phyloP scores from a whole-genome alignment of 2,113 vertebrate genomes.

The Gallinago undulata region DNA sequence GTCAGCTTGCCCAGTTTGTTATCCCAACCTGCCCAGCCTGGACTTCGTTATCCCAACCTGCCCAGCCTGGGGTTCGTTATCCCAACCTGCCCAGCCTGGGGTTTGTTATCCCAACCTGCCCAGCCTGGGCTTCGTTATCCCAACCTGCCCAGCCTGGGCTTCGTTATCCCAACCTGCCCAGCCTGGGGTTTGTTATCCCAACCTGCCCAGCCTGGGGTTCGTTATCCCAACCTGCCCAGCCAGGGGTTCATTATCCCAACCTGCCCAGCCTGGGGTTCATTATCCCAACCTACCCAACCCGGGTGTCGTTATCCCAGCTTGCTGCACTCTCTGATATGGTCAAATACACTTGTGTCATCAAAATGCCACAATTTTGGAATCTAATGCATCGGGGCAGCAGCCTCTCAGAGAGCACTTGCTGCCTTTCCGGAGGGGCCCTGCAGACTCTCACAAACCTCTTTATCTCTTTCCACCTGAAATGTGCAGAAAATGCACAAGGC shows the following conservation, averaged over 20 bases:
- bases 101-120: fast-evolving
- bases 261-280: fast-evolving
- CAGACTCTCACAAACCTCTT: not conserved
- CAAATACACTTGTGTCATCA: not conserved
- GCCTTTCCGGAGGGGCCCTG: not conserved
- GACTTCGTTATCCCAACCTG: no score
- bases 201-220: no score
- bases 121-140: fast-evolving
- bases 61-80: no score
- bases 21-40: no score
- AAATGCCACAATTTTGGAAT: fast-evolving
- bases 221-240: no score
- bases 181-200: not conserved
- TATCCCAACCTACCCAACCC: not conserved
- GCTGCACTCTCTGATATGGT: fast-evolving
- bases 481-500: not conserved
- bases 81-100: fast-evolving
- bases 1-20: not conserved
- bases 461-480: not conserved
- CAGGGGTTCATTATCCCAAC: no score
- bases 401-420: fast-evolving
- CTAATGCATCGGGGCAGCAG: not conserved
- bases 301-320: fast-evolving
- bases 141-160: fast-evolving
- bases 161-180: not conserved